Base-by-base conservation (phyloP, 1,140 invertebrate species). In the Hyles euphorbiae region DNA sequence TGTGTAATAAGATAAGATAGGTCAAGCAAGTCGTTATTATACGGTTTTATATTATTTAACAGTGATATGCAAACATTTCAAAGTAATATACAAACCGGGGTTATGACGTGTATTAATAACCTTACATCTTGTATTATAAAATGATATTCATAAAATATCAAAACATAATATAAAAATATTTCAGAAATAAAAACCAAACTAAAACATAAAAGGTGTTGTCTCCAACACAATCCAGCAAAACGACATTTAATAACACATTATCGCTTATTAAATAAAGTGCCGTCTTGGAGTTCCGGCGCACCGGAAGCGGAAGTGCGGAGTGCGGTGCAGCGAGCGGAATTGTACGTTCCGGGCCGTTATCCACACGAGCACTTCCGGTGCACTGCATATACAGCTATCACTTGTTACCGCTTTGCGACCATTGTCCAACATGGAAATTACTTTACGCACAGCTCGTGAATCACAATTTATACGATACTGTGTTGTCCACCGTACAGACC, bases 311-410 rank as follows among this genome's bases (percentile, higher is more conserved):
- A 65, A 58, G 46, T 58, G 60, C 53, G 54, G n/a, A 45, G 54
- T 33, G 63, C 58, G 56, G 54, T 63, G 67, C 61, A 67, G 53
- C 51, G 50, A 62, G 47, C 65, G 72, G 67, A 68, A 68, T 59
- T 72, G 70, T 70, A 71, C 58, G 70, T 75, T 78, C 67, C 67
- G 58, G 62, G 45, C 53, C 70, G 70, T 72, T 72, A 72, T 72
- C 70, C 70, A 43, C 60, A 60, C 62, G 53, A 50, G 59, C 67
- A 63, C 65, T 59, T 74, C 77, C 77, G 75, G 59, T 51, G 5
- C 60, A 48, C 46, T 64, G 22, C 22, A 22, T n/a, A n/a, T n/a
- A 44, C 32, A 43, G 64, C 62, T 68, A 65, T 74, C 72, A 66
- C 50, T 60, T 60, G 52, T 59, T 67, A 60, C 56, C 36, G 8